These are phyloP conservation scores for Microhierax caerulescens DNA, from an alignment of 2,797 vertebrate genomes.

Conservation along the genomic window DNA sequence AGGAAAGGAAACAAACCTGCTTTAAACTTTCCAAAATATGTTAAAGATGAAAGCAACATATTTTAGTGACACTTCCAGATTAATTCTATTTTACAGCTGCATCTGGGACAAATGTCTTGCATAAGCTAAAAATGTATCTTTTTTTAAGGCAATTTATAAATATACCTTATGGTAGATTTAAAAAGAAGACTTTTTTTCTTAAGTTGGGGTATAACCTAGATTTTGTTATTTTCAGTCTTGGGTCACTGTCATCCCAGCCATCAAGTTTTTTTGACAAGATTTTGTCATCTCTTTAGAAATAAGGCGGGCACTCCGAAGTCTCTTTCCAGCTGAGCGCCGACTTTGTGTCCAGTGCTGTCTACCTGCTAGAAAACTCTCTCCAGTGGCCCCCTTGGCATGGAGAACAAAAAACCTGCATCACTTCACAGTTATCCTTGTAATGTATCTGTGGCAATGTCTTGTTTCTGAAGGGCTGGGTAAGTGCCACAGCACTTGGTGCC, in stretches of 20 bases:
- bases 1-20: background rate
- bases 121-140: background rate
- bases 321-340: background rate
- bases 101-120: background rate
- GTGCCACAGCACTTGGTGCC: background rate
- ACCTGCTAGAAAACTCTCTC: background rate
- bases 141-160: background rate
- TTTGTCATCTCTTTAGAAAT: background rate
- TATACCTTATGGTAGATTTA: background rate
- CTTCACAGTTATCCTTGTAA: background rate
- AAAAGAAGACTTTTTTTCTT: background rate
- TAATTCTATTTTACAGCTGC: background rate
- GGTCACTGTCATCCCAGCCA: background rate
- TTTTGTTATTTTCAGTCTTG: background rate
- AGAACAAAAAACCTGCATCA: background rate
- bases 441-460: fast-evolving
- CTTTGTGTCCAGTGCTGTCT: background rate
- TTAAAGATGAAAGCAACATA: background rate
- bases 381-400: background rate
- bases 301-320: background rate
- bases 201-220: background rate
- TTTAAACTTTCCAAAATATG: background rate
- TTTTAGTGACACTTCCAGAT: background rate
- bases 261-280: background rate
- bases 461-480: background rate